These are phyloP conservation scores for Centropyge bicolor DNA, from an alignment of 2,797 vertebrate genomes.

Conservation along the genomic window DNA sequence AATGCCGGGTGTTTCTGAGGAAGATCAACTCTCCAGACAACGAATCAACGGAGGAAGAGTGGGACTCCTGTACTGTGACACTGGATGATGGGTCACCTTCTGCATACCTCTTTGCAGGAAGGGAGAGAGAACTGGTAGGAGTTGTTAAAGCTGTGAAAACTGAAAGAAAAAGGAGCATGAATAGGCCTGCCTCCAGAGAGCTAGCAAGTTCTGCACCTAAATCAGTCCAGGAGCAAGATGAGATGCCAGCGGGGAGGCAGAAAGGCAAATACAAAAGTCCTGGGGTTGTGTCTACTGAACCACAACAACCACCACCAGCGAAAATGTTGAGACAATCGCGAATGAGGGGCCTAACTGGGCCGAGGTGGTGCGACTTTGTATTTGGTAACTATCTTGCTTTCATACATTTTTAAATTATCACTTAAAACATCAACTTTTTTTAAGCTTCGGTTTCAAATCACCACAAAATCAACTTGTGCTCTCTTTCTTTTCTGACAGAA, in stretches of 20 bases:
- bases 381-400: constrained; percentile 87
- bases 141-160: constrained; percentile 79
- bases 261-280: constrained; percentile 72
- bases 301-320: constrained; percentile 74
- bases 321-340: constrained; percentile 86
- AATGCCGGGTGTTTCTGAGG: constrained; percentile 96
- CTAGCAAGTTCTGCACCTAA: constrained; percentile 41
- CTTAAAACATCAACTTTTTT: constrained; percentile 13
- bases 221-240: constrained; percentile 56
- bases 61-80: constrained; percentile 85
- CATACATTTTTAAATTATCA: constrained; percentile 14
- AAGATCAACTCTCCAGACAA: constrained; percentile 93
- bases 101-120: constrained; percentile 69
- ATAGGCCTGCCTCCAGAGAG: constrained; percentile 50
- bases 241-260: constrained; percentile 52
- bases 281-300: constrained; percentile 65
- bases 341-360: constrained; percentile 82
- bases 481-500: constrained; percentile 59
- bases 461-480: constrained; percentile 21
- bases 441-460: neutral
- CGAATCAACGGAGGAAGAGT: constrained; percentile 82
- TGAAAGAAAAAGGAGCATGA: constrained; percentile 61
- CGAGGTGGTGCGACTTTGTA: constrained; percentile 90
- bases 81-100: constrained; percentile 81
- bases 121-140: constrained; percentile 66